Evolutionary conservation across 2,888 invertebrate genomes (phyloP).

Genomic region (Teleogryllus oceanicus): DNA sequence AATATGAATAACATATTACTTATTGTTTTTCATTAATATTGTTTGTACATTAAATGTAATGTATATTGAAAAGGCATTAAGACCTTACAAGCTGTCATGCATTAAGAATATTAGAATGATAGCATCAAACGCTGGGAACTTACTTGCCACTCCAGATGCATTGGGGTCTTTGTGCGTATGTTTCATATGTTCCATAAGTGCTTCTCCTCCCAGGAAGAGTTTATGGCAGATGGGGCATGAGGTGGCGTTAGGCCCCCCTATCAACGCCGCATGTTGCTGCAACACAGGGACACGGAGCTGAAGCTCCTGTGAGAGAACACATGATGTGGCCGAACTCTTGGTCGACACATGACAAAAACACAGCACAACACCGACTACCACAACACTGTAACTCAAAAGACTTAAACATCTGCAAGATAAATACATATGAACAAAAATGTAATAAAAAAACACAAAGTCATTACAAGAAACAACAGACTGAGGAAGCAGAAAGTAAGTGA

Average conservation of each 20-base stretch:
- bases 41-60: neutral
- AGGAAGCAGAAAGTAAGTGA: no score
- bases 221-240: constrained; percentile 93
- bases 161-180: constrained; percentile 91
- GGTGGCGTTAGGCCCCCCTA: constrained; percentile 87
- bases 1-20: no score
- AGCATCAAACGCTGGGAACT: constrained; percentile 52
- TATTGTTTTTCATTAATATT: neutral
- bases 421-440: no score
- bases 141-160: constrained; percentile 84
- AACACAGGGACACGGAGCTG: constrained; percentile 90
- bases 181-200: constrained; percentile 94
- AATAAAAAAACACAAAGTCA: no score
- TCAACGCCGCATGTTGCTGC: constrained; percentile 92
- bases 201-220: constrained; percentile 88
- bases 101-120: constrained; percentile 34
- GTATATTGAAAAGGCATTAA: no score
- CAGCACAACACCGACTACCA: constrained; percentile 24
- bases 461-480: no score
- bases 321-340: constrained; percentile 27
- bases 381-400: constrained; percentile 21
- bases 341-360: constrained; percentile 29
- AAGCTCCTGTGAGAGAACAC: constrained; percentile 61
- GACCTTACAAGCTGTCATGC: no score
- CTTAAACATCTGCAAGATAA: neutral